Evolutionary conservation across 2,797 vertebrate genomes (phyloP).

Genomic region (Xyrichtys novacula): DNA sequence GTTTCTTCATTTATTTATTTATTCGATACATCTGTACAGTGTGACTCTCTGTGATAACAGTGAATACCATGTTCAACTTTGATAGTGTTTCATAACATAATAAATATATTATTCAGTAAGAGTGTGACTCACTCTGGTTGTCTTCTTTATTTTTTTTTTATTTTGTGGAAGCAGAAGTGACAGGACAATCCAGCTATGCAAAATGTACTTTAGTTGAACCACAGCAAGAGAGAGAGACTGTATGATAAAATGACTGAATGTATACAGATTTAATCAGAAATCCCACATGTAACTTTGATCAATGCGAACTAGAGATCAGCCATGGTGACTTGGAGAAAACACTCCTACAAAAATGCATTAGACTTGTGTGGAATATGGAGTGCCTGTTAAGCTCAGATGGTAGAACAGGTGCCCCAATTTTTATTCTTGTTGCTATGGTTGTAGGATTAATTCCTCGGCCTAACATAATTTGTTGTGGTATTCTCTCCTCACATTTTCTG

Average conservation of each 20-base stretch:
- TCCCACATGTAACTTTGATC: too few species aligned
- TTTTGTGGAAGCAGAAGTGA: background rate
- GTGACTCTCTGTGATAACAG: slow-evolving; percentile 62
- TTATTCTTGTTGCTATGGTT: too few species aligned
- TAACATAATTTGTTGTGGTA: too few species aligned
- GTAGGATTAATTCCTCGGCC: too few species aligned
- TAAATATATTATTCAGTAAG: slow-evolving; percentile 61
- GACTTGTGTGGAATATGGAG: too few species aligned
- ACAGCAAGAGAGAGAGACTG: background rate
- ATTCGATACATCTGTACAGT: slow-evolving; percentile 51
- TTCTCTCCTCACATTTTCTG: too few species aligned
- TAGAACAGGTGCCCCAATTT: too few species aligned
- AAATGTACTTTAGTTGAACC: background rate
- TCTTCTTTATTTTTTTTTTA: slow-evolving; percentile 25
- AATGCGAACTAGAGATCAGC: too few species aligned
- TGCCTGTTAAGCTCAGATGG: too few species aligned
- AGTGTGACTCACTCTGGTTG: background rate
- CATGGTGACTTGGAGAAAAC: too few species aligned
- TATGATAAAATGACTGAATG: too few species aligned
- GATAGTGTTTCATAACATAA: slow-evolving; percentile 64
- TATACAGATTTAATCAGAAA: background rate
- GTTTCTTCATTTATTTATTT: slow-evolving; percentile 46
- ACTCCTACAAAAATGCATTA: too few species aligned
- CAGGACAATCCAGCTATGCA: background rate
- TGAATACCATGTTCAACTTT: slow-evolving; percentile 46